A percentile compares a stretch with the other conserved stretches of the same genome.
These are phyloP conservation scores for Melipona quadrifasciata DNA, from an alignment of 1,140 invertebrate species.

Conservation along the genomic window DNA sequence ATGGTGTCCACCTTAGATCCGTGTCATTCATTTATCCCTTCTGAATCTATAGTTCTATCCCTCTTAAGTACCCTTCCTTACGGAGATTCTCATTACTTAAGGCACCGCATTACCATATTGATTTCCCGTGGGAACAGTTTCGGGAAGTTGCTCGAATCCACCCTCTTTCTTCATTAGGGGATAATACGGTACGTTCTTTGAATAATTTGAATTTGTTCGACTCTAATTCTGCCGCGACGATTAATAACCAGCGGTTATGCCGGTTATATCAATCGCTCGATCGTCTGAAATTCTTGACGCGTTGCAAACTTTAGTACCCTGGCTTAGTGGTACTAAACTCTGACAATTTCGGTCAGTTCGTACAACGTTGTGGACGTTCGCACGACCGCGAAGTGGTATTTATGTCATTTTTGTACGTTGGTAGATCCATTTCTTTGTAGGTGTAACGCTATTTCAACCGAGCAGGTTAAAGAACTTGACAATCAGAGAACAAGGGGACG, in stretches of 20 bases:
- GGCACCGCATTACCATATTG: constrained; percentile 74
- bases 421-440: constrained; percentile 51
- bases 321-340: neutral
- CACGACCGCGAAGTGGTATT: too few species aligned
- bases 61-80: constrained; percentile 62
- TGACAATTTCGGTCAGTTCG: constrained; percentile 27
- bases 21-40: constrained; percentile 49
- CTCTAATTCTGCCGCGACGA: neutral
- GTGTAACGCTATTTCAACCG: constrained; percentile 57
- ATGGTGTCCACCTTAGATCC: constrained; percentile 52
- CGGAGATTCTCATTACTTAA: constrained; percentile 73
- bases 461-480: constrained; percentile 71
- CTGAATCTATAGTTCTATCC: constrained; percentile 46
- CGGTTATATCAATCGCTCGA: neutral
- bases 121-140: constrained; percentile 73
- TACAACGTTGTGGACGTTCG: constrained; percentile 29
- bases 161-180: constrained; percentile 51
- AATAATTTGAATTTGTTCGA: constrained; percentile 53
- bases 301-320: neutral
- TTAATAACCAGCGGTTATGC: neutral
- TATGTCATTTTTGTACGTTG: constrained; percentile 22
- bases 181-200: constrained; percentile 50
- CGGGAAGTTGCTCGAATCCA: constrained; percentile 54
- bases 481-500: constrained; percentile 71
- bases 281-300: neutral